Evolutionary conservation across 2,888 invertebrate genomes (phyloP).

Genomic region (Hirtodrosophila confusa): DNA sequence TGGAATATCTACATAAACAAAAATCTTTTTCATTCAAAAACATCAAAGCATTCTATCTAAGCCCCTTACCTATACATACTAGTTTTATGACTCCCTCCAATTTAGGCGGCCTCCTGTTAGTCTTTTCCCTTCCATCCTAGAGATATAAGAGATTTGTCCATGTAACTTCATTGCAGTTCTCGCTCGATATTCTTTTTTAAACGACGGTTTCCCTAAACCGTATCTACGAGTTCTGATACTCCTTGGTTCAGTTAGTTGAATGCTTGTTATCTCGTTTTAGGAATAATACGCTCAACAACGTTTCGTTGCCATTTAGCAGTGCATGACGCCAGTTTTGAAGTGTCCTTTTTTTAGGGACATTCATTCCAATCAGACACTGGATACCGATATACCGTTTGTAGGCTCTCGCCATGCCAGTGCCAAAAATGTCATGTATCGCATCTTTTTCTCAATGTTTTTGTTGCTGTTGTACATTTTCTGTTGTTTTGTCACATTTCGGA

Average conservation of each 20-base stretch:
- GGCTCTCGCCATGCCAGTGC: slow-evolving; percentile 32
- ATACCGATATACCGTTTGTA: slow-evolving; percentile 41
- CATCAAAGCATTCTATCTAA: too few relatives aligned
- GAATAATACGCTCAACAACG: slow-evolving; percentile 11
- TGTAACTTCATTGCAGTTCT: too few relatives aligned
- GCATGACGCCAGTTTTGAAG: slow-evolving; percentile 36
- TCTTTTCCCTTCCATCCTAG: too few relatives aligned
- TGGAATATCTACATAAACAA: too few relatives aligned
- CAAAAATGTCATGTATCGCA: slow-evolving; percentile 52
- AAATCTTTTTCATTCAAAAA: too few relatives aligned
- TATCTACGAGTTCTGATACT: not conserved
- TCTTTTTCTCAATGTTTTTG: slow-evolving; percentile 15
- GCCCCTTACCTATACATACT: too few relatives aligned
- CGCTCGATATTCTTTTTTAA: not conserved
- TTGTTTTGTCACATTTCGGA: slow-evolving; percentile 51
- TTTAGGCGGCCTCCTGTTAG: too few relatives aligned
- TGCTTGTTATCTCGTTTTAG: slow-evolving; percentile 30
- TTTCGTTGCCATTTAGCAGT: slow-evolving; percentile 35
- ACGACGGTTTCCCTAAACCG: slow-evolving; percentile 16
- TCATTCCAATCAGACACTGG: slow-evolving; percentile 50
- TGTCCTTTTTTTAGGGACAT: slow-evolving; percentile 17
- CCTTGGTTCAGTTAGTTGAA: slow-evolving; percentile 21
- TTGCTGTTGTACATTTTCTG: slow-evolving; percentile 1
- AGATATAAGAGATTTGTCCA: too few relatives aligned
- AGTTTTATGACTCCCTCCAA: too few relatives aligned